Evolutionary conservation across 2,113 vertebrate genomes (phyloP), one percentile per base, ranked within the genome.

Genomic region (Trogon melanurus): DNA sequence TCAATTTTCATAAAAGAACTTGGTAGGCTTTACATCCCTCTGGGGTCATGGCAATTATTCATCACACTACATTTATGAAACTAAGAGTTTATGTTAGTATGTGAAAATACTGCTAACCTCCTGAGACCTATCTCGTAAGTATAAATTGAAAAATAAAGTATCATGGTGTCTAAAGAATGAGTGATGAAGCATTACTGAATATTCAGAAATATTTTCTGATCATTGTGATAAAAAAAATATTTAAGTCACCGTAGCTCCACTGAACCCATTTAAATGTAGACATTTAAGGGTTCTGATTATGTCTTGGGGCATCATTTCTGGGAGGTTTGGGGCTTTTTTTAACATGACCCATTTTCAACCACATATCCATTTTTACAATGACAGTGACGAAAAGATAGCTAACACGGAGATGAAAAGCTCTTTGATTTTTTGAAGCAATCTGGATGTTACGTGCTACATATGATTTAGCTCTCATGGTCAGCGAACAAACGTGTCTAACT

Each of bases 331-430:
- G 73, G 51, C 61, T 53, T 65, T 22, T 83, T 69, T 84, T 69
- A 72, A 17, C 7, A 22, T 88, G 60, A 89, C 48, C 78, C 64
- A 30, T 88, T 96, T 97, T 95, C 88, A 86, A 74, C 38, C 87
- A 38, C 15, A 14, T 64, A 73, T 71, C 61, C 47, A n/a, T 85
- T 95, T 92, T 96, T 88, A 44, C 79, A 83, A 57, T 83, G 22
- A 70, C 74, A 69, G 70, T 41, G 48, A 82, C 53, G 32, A 65
- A 47, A 85, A 85, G n/a, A 51, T 85, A 87, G 64, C 29, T 41
- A 51, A 13, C n/a, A 67, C 15, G 72, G 79, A 83, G n/a, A 41
- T 83, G 30, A 95, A 88, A 56, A 88, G 34, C 26, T 64, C 71
- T 88, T 66, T 57, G 69, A 62, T 85, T 69, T 89, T 41, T 67